A percentile compares a stretch with the other conserved stretches of the same genome.
These are phyloP conservation scores for Heliothis subflexa DNA, from an alignment of 1,140 invertebrate species.

Conservation along the genomic window DNA sequence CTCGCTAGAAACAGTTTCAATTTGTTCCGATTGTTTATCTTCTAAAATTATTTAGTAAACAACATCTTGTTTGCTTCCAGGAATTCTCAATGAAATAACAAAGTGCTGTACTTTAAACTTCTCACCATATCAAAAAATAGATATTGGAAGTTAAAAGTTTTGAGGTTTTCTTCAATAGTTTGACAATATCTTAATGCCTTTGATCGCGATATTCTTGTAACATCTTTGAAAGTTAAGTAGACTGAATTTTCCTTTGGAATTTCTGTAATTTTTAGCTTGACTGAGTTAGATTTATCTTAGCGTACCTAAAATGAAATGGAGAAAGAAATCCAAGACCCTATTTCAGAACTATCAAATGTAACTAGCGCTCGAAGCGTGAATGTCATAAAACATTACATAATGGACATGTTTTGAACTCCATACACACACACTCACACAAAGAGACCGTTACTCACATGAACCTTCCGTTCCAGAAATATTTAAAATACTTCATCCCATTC, in stretches of 20 bases:
- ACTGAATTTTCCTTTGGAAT: not conserved
- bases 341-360: constrained; percentile 16
- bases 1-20: not conserved
- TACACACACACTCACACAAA: not conserved
- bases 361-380: constrained; percentile 16
- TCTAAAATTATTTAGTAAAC: not conserved
- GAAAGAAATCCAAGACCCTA: constrained; percentile 15
- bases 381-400: not conserved
- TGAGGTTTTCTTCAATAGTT: constrained; percentile 23
- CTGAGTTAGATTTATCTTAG: not conserved
- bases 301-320: constrained; percentile 1
- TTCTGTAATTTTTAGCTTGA: not conserved
- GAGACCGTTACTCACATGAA: not conserved
- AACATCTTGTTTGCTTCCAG: not conserved
- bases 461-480: constrained; percentile 36
- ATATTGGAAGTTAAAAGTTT: constrained; percentile 3
- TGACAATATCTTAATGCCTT: constrained; percentile 17
- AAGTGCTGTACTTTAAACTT: constrained; percentile 14
- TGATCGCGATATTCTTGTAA: constrained; percentile 5
- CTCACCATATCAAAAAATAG: constrained; percentile 36
- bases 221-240: not conserved
- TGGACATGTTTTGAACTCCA: constrained; percentile 15
- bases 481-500: constrained; percentile 40
- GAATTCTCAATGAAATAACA: not conserved
- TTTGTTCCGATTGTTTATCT: not conserved